Evolutionary conservation across 2,888 invertebrate species (phyloP), one percentile per base, ranked within the genome.

Genomic region (Sceliomorpha sp.): DNA sequence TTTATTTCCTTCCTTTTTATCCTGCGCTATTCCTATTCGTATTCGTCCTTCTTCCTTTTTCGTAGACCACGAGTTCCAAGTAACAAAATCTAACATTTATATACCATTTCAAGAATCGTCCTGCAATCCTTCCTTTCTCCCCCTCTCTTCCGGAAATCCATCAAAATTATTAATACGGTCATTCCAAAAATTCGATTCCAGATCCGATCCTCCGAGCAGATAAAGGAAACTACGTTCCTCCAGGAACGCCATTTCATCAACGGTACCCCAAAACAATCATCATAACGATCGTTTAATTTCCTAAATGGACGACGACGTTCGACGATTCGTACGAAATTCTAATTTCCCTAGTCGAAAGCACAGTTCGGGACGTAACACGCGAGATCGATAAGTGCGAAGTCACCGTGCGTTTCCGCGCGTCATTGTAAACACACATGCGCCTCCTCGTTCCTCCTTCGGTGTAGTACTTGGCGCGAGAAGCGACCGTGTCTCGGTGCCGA

Each of bases 351-450:
- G 44, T 32, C 31, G 24, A 42, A 51, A 39, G 39, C 32, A 37
- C 9, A n/a, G 40, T 20, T 26, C n/a, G 32, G 51, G 10, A 47
- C 32, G 31, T 47, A 47, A 9, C 37, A 15, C 10, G 17, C 34
- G 48, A 34, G 66, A 32, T 66, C 66, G 66, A 66, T 59, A 66
- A 48, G 39, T 26, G 66, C 59, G 37, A 59, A 20, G 59, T 66
- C 58, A 66, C 66, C 45, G 37, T 58, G 64, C 50, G 56, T 58
- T 45, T 56, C 39, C 47, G 48, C 31, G 47, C 42, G 31, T 47
- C 31, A 36, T 24, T 37, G 40, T 42, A 60, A 44, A 60, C 36
- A 60, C 37, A 51, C 37, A 51, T 31, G 59, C 48, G 50, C 37
- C 6, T 40, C 20, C 31, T 15, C 44, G 44, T n/a, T 40, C 20